These are phyloP conservation scores for Oreotrochilus melanogaster DNA, from an alignment of 2,113 vertebrate genomes.

Conservation along the genomic window DNA sequence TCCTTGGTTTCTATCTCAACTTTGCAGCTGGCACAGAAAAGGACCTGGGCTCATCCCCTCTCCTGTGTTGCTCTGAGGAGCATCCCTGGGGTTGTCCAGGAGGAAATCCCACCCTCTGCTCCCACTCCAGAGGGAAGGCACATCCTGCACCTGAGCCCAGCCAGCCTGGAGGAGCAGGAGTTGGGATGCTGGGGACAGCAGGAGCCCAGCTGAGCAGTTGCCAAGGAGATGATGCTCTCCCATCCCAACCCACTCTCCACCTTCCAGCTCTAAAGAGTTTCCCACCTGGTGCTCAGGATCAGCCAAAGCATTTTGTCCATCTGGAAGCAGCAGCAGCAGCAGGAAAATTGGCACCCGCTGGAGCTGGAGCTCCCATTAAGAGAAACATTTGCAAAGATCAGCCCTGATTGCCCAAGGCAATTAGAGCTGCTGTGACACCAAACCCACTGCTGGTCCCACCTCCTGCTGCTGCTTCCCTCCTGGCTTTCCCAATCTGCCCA, in stretches of 20 bases:
- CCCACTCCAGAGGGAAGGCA: neutral
- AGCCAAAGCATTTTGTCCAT: neutral
- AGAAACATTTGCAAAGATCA: neutral
- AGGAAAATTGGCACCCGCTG: neutral
- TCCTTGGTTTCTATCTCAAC: neutral
- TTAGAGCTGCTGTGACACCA: neutral
- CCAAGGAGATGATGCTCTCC: neutral
- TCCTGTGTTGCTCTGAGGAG: neutral
- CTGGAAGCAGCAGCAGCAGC: neutral
- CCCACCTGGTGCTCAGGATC: neutral
- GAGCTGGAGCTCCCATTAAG: neutral
- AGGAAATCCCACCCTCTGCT: neutral
- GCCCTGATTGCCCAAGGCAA: neutral
- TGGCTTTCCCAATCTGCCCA: neutral
- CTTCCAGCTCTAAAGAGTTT: neutral
- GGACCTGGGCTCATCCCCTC: neutral
- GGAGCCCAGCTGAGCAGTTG: neutral
- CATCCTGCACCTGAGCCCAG: fast-evolving
- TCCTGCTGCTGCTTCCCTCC: fast-evolving
- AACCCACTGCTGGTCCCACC: neutral
- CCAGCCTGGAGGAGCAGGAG: neutral
- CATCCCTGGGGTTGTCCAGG: fast-evolving
- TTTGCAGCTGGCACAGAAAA: fast-evolving
- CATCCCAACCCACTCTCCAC: neutral
- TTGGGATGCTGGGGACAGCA: neutral